Evolutionary conservation across 2,113 vertebrate genomes (phyloP), one percentile per base, ranked within the genome.

Genomic region (Poeciliopsis retropinna): DNA sequence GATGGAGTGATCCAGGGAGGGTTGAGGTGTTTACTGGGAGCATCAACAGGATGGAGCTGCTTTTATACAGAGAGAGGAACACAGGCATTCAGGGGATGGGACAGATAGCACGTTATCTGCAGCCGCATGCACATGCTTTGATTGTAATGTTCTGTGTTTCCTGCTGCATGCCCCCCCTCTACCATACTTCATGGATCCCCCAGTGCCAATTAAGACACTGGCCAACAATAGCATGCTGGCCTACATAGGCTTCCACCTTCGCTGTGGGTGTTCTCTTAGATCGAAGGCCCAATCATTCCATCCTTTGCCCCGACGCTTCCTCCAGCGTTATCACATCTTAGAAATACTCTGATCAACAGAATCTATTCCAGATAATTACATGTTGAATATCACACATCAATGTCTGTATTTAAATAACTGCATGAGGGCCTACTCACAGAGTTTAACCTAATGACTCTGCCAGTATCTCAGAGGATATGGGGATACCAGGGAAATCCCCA

Each of bases 111-210:
- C 89, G 90, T 95, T 95, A 96, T 97, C 95, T 91, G 95, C 93
- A 94, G 92, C 91, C 91, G 89, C 91, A 85, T 79, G 89, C 93
- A 94, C 94, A 93, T 95, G 94, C 94, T 93, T 96, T 95, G 94
- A 95, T 96, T 97, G 94, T 95, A 96, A 95, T 94, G 95, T 95
- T 96, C 96, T 95, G 94, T 94, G 94, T 93, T 96, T 97, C 96
- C 96, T 95, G 93, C 89, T 94, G 92, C 77, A 82, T 41, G 39
- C 3, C 76, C 41, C 81, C 83, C 84, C 22, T 61, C 62, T 80
- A 72, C 78, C 82, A 76, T 86, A 75, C 80, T 84, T 78, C 83
- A 75, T 91, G 92, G 94, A 96, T 94, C 96, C 96, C 95, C 95
- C 89, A 91, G 94, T 95, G 94, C 95, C 96, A 97, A 96, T 98